These are phyloP conservation scores for Phataginus tetradactyla DNA, from an alignment of 2,797 vertebrate species.

Conservation along the genomic window DNA sequence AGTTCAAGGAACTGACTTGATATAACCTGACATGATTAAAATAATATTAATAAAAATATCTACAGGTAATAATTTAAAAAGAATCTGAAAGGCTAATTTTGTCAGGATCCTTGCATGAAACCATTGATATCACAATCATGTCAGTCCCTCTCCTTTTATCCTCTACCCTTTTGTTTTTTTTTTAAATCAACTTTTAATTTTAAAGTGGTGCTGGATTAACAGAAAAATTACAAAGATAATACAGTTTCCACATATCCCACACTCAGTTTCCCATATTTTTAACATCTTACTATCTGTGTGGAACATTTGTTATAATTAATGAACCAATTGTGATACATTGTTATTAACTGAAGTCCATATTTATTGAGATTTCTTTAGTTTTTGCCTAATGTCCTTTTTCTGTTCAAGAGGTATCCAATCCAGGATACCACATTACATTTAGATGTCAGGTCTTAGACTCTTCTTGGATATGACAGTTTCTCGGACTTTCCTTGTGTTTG, in stretches of 20 bases:
- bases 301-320: background rate
- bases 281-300: background rate
- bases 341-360: background rate
- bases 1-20: background rate
- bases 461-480: background rate
- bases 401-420: background rate
- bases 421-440: background rate
- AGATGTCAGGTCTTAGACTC: background rate
- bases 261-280: background rate
- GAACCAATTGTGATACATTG: background rate
- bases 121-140: background rate
- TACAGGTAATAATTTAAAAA: background rate
- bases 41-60: background rate
- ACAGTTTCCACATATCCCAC: background rate
- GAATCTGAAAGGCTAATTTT: constrained; percentile 3
- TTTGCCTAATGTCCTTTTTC: background rate
- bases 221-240: background rate
- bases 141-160: background rate
- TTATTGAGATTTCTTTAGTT: background rate
- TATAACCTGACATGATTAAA: background rate
- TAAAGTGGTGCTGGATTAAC: background rate
- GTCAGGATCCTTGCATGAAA: background rate
- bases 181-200: background rate
- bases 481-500: background rate
- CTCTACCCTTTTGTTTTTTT: background rate